Conservation (phyloP, 2,797 vertebrate species). For the Bovichtus variegatus region DNA sequence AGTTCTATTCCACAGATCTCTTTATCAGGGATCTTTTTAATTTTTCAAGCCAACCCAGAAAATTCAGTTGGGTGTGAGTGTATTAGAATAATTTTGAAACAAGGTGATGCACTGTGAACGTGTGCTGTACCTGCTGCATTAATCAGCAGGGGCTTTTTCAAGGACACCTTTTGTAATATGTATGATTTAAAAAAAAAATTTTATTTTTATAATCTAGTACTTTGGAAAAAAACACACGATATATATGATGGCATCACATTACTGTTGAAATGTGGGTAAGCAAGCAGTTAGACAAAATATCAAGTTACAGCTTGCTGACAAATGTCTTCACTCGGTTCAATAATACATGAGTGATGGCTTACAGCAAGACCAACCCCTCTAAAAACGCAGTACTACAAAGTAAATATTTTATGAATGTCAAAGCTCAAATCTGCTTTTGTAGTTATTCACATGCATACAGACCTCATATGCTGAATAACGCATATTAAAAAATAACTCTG, state of each 20-base stretch:
- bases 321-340: constrained; percentile 58
- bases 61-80: constrained; percentile 34
- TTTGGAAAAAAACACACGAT: constrained; percentile 19
- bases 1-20: constrained; percentile 74
- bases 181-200: constrained; percentile 19
- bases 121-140: constrained; percentile 20
- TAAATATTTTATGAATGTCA: constrained; percentile 72
- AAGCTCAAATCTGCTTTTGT: constrained; percentile 70
- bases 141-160: constrained; percentile 41
- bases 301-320: constrained; percentile 60
- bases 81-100: constrained; percentile 60
- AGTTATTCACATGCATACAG: constrained; percentile 55
- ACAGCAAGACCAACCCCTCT: constrained; percentile 34
- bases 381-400: constrained; percentile 53
- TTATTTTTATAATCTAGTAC: constrained; percentile 3
- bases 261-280: constrained; percentile 37
- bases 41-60: constrained; percentile 39
- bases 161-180: constrained; percentile 21
- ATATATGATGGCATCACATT: constrained; percentile 5
- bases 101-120: constrained; percentile 33
- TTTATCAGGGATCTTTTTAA: constrained; percentile 65
- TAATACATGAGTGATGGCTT: constrained; percentile 62
- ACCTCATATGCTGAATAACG: constrained; percentile 47
- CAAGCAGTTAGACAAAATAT: constrained; percentile 49
- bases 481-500: constrained; percentile 51